A percentile compares a stretch with the other conserved stretches of the same genome.
These are phyloP conservation scores for Daubentonia madagascariensis DNA, from an alignment of 2,113 vertebrate genomes.

Conservation along the genomic window DNA sequence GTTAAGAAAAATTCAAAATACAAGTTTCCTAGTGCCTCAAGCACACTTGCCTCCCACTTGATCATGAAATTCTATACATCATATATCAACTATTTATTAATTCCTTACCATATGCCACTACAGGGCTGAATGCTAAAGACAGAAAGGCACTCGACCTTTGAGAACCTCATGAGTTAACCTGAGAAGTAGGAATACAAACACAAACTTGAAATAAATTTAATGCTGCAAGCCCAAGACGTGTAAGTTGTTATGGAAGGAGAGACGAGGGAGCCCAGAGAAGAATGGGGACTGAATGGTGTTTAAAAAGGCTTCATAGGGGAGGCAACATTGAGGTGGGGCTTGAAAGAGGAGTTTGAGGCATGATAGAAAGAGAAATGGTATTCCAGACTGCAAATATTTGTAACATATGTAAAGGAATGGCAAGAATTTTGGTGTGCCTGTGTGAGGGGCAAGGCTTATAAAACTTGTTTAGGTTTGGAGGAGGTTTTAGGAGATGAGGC, in stretches of 20 bases:
- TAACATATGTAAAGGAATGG: background rate
- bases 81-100: background rate
- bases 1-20: background rate
- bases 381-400: background rate
- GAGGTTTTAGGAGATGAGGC: background rate
- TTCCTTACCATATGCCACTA: background rate
- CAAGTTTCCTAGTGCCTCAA: background rate
- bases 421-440: background rate
- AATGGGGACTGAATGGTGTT: background rate
- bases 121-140: background rate
- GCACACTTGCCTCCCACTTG: background rate
- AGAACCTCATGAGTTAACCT: background rate
- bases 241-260: background rate
- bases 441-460: background rate
- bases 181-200: background rate
- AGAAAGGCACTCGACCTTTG: background rate
- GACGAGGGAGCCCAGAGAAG: background rate
- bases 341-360: background rate
- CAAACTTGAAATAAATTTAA: background rate
- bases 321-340: background rate
- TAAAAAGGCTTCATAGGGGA: background rate
- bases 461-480: background rate
- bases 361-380: background rate
- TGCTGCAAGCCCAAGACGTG: background rate
- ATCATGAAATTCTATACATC: background rate